Evolutionary conservation across 2,888 invertebrate genomes (phyloP).

Genomic region (Eucriotettix oculatus): DNA sequence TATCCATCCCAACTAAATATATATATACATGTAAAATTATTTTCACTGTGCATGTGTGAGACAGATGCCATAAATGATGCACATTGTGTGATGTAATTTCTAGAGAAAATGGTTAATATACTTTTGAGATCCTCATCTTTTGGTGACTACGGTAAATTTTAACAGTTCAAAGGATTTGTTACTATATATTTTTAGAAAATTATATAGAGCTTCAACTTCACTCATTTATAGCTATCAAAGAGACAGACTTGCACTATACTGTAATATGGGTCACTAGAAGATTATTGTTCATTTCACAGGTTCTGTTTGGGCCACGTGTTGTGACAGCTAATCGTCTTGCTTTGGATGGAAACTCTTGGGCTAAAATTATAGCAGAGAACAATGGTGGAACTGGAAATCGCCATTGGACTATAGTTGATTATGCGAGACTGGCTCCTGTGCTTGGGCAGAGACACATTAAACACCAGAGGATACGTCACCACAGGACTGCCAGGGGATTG

Average conservation of each 20-base stretch:
- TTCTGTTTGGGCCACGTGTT: constrained; percentile 56
- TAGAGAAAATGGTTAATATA: no score
- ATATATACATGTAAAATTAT: no score
- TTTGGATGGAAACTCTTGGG: constrained; percentile 54
- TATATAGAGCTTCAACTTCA: no score
- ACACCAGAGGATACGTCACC: constrained; percentile 4
- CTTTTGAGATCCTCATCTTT: no score
- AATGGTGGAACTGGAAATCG: constrained; percentile 73
- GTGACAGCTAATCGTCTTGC: constrained; percentile 73
- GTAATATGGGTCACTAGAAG: not conserved
- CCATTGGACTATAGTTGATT: constrained; percentile 74
- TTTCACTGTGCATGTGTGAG: no score
- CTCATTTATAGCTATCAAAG: no score
- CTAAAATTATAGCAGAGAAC: constrained; percentile 42
- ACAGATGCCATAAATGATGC: no score
- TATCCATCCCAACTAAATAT: no score
- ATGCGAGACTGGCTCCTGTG: constrained; percentile 33
- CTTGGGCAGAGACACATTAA: not conserved
- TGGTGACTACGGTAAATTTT: no score
- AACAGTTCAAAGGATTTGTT: no score
- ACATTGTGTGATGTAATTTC: no score
- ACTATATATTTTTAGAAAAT: no score
- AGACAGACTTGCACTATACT: not conserved
- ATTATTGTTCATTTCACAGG: constrained; percentile 22
- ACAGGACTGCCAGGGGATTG: constrained; percentile 19